Conservation (phyloP, 2,113 vertebrate genomes). For the Ceyx margarethae region DNA sequence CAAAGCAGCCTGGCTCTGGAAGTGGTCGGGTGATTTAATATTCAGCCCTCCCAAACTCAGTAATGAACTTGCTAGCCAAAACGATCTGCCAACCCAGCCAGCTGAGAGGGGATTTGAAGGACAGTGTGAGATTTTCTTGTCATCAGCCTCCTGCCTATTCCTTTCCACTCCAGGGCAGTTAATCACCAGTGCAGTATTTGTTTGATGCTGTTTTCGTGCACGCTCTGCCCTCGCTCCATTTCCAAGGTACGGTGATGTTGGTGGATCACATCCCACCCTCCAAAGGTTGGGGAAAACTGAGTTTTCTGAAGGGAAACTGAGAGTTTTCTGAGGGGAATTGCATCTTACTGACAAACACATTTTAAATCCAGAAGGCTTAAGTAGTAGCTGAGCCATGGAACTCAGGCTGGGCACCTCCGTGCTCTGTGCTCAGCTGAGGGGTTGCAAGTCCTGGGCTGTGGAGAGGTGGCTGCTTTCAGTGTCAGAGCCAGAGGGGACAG, state of each 20-base stretch:
- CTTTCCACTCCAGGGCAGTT: not conserved
- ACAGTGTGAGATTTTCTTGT: constrained; percentile 2
- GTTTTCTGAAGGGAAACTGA: not conserved
- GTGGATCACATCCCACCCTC: not conserved
- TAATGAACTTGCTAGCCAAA: not conserved
- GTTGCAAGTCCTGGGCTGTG: not conserved
- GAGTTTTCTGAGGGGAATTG: not conserved
- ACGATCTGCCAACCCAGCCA: not conserved
- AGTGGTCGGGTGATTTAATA: not conserved
- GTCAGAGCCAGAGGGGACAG: too few relatives aligned
- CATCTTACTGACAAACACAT: not conserved
- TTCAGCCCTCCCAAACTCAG: not conserved
- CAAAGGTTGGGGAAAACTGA: not conserved
- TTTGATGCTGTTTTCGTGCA: not conserved
- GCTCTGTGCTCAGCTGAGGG: not conserved
- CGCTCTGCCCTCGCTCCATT: not conserved
- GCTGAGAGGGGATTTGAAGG: constrained; percentile 7
- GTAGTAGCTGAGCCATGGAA: not conserved
- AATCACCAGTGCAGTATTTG: not conserved
- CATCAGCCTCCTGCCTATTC: not conserved
- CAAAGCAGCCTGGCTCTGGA: not conserved
- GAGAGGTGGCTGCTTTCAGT: not conserved
- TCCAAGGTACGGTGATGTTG: accelerated
- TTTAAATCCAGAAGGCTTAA: not conserved
- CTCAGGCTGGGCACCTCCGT: accelerated